Evolutionary conservation across 2,888 invertebrate species (phyloP), one percentile per base, ranked within the genome.

Genomic region (Agrotis exclamationis): DNA sequence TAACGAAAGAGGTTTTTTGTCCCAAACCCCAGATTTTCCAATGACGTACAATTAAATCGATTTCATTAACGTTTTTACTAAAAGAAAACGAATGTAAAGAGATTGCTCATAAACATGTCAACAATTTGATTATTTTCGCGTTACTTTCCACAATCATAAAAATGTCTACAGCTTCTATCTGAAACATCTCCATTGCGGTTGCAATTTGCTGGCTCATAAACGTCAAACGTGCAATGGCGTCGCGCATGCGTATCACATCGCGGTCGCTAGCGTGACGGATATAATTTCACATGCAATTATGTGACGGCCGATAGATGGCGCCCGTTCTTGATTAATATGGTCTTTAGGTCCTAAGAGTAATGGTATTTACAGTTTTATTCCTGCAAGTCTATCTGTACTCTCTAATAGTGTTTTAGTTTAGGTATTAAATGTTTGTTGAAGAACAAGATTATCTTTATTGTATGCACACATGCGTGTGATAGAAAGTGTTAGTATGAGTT

Each of bases 241-340:
- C 57, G 68, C 54, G 67, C 67, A 71, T 74, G 79, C 63, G 70
- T 63, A 62, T 57, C 65, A 7, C 50, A 28, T 65, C 48, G n/a
- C 44, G 67, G 24, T 60, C 45, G n/a, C 44, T 69, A 33, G 71
- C 56, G 62, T 79, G 73, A 67, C 58, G 57, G 60, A 74, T 54
- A 68, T 67, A 44, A 71, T 76, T 81, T 73, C 51, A 64, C 14
- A 51, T 58, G 33, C 54, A 70, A 74, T 74, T 74, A 44, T 65
- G 11, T 50, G 45, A 11, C 24, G 24, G 3, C 28, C 50, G 53
- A 53, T 58, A 70, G 64, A 74, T 78, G 79, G 66, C 71, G 53
- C 51, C 58, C 45, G 16, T 56, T 56, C 47, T 39, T 45, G 62
- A 59, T 70, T 78, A 54, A 64, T 57, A 60, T 44, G 39, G 13